Evolutionary conservation across 1,140 invertebrate species (phyloP).

Genomic region (Phenacoccus solenopsis): DNA sequence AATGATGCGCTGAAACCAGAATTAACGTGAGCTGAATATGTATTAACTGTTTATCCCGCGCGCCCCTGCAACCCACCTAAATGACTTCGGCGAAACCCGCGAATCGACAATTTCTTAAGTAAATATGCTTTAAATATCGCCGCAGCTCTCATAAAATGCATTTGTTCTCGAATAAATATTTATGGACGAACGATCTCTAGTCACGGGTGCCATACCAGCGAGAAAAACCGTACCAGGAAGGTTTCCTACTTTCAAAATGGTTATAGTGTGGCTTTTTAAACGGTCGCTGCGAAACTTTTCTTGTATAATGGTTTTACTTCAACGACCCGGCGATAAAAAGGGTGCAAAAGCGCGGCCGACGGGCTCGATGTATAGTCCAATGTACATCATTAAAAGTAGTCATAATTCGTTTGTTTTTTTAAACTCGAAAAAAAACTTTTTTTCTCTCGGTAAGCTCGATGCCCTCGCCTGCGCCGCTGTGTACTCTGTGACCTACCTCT

Average conservation of each 20-base stretch:
- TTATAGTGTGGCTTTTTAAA: too few species aligned
- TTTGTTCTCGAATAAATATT: background rate
- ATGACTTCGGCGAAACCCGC: background rate
- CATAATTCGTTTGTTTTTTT: background rate
- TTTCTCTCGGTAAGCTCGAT: too few species aligned
- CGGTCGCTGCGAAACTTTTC: too few species aligned
- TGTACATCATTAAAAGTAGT: background rate
- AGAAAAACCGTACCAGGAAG: background rate
- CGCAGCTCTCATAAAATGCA: background rate
- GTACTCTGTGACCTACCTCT: too few species aligned
- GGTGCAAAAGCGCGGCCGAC: too few species aligned
- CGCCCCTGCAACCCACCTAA: background rate
- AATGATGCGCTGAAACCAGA: constrained; percentile 1
- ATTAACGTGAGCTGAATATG: constrained; percentile 1
- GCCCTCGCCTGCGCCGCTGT: too few species aligned
- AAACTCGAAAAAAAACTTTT: background rate
- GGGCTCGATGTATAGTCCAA: background rate
- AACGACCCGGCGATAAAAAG: too few species aligned
- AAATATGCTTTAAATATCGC: background rate
- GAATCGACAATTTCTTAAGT: background rate
- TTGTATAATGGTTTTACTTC: too few species aligned
- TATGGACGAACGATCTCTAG: background rate
- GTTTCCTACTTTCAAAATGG: background rate
- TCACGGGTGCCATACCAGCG: background rate
- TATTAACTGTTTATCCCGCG: background rate